phyloP scores from a whole-genome alignment of 2,113 vertebrate genomes.

The Odocoileus virginianus region DNA sequence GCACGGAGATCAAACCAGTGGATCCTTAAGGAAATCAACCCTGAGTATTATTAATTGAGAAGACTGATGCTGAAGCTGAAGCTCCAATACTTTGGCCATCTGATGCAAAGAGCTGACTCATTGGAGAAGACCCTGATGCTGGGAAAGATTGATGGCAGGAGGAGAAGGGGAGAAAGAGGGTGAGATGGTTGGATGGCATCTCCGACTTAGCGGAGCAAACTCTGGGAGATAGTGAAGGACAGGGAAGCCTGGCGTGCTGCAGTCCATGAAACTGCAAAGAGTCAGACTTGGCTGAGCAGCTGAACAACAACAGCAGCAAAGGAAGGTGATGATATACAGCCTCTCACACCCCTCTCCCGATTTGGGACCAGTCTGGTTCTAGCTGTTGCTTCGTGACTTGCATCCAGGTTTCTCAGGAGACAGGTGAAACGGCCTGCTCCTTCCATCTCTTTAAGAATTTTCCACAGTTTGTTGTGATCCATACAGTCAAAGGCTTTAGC shows the following conservation, averaged over 20 bases:
- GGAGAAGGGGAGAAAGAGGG: not conserved
- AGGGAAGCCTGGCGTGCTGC: not conserved
- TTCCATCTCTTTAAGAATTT: not conserved
- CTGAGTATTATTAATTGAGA: not conserved
- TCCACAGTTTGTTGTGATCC: not conserved
- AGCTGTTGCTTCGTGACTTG: not conserved
- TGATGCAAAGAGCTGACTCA: not conserved
- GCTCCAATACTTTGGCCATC: not conserved
- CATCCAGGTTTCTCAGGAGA: not conserved
- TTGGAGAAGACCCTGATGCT: not conserved
- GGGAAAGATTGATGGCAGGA: not conserved
- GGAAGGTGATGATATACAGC: not conserved
- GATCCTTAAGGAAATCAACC: not conserved
- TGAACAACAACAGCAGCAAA: not conserved
- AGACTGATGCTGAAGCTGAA: not conserved
- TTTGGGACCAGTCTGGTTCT: not conserved
- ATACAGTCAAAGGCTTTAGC: not conserved
- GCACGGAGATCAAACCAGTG: not conserved
- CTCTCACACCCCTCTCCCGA: not conserved
- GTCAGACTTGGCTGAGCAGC: not conserved
- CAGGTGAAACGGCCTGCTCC: not conserved
- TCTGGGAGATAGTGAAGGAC: not conserved
- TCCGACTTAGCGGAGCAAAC: not conserved
- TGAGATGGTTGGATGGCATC: not conserved
- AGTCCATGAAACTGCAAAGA: not conserved